phyloP scores from a whole-genome alignment of 2,888 invertebrate genomes.

The Petrolisthes cinctipes region DNA sequence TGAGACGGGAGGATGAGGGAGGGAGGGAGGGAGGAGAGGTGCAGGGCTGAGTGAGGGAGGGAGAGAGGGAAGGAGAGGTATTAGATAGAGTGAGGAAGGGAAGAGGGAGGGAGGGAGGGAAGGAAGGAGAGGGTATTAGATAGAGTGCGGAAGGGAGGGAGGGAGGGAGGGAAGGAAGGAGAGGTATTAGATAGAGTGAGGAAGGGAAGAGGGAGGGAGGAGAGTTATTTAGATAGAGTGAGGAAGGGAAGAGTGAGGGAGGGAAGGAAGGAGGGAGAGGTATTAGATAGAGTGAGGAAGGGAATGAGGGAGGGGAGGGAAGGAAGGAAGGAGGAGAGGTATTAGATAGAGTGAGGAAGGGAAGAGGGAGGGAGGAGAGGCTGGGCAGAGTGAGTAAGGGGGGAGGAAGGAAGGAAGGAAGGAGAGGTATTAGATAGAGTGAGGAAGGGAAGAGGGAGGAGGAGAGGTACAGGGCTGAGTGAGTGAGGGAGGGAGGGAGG shows the following conservation, averaged over 20 bases:
- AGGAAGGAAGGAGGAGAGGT: no score
- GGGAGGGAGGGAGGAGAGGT: neutral
- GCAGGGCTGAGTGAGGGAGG: neutral
- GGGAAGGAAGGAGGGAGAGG: slow-evolving; percentile 3
- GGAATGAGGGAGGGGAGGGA: neutral
- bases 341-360: neutral
- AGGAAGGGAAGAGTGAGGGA: neutral
- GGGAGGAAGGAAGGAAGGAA: neutral
- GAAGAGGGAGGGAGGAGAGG: neutral
- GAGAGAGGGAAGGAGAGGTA: neutral
- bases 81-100: neutral
- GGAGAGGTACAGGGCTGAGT: neutral
- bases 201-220: neutral
- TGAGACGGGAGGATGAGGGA: neutral
- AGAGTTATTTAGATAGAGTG: neutral
- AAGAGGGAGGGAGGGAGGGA: neutral
- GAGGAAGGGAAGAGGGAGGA: neutral
- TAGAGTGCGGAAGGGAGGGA: neutral
- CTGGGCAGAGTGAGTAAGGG: neutral
- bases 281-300: neutral
- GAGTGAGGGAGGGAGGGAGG: neutral
- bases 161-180: neutral
- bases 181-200: neutral
- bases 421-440: neutral
- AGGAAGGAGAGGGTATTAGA: no score